These are phyloP conservation scores for Arrhamphus sclerolepis DNA, from an alignment of 2,797 vertebrate species.

Conservation along the genomic window DNA sequence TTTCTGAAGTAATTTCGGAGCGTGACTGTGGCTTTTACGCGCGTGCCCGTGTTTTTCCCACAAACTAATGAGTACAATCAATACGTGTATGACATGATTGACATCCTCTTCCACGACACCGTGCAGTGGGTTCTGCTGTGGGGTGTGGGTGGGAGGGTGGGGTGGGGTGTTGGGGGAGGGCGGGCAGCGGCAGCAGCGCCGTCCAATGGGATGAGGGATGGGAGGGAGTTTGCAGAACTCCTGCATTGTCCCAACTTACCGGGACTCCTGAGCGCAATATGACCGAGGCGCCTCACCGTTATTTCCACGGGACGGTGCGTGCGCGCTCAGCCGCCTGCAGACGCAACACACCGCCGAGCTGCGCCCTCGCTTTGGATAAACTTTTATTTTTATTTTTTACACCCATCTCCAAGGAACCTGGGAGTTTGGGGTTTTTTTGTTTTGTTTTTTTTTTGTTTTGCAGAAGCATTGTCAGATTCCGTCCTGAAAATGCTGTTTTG, in stretches of 20 bases:
- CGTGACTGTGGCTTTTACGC: too few relatives aligned
- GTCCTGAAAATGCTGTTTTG: conserved; percentile 26
- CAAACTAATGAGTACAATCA: too few relatives aligned
- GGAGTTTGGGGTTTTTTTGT: conserved; percentile 38
- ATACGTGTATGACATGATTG: too few relatives aligned
- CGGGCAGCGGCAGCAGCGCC: conserved; percentile 36
- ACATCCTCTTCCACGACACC: background rate
- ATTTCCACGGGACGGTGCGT: conserved; percentile 71
- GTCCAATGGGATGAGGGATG: conserved; percentile 76
- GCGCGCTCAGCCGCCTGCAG: conserved; percentile 45
- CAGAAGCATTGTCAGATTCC: conserved; percentile 15
- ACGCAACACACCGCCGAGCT: conserved; percentile 16
- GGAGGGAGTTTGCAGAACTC: conserved; percentile 78
- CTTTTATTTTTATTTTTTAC: conserved; percentile 22
- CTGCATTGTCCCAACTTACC: conserved; percentile 82
- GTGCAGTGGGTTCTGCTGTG: conserved; percentile 39
- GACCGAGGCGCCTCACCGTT: conserved; percentile 79
- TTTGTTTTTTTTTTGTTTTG: conserved; percentile 16
- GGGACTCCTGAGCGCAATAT: conserved; percentile 70
- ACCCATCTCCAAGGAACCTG: conserved; percentile 21
- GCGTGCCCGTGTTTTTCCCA: too few relatives aligned
- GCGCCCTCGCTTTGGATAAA: conserved; percentile 59
- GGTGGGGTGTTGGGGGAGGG: conserved; percentile 69
- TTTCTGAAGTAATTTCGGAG: too few relatives aligned
- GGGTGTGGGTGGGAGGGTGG: conserved; percentile 40